A percentile compares a stretch with the other conserved stretches of the same genome.
phyloP scores from a whole-genome alignment of 2,888 invertebrate species.

The Marasmarcha lunaedactyla region DNA sequence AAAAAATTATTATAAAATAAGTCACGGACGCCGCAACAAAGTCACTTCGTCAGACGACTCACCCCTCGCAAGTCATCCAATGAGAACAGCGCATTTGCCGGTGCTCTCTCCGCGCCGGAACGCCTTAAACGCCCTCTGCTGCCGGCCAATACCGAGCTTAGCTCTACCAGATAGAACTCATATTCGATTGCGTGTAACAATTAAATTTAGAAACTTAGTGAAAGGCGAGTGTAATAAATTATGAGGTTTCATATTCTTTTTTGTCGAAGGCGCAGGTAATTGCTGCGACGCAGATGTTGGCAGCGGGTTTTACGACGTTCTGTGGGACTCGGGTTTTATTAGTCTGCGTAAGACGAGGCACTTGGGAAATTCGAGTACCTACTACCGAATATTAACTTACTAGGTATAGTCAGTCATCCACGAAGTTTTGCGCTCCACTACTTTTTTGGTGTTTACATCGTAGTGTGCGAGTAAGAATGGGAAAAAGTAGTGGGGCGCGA shows the following conservation, averaged over 20 bases:
- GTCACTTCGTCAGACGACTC: slow-evolving; percentile 40
- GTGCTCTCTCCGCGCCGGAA: slow-evolving; percentile 32
- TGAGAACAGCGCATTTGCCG: slow-evolving; percentile 55
- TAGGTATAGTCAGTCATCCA: no score
- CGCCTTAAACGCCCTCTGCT: slow-evolving; percentile 33
- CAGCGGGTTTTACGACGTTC: no score
- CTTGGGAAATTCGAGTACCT: no score
- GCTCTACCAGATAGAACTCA: fast-evolving
- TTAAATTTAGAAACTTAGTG: slow-evolving; percentile 31
- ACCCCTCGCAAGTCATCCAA: slow-evolving; percentile 59
- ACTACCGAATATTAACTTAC: no score
- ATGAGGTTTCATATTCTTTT: slow-evolving; percentile 26
- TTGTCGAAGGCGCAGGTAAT: slow-evolving; percentile 4
- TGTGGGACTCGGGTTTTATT: no score
- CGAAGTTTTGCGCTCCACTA: no score
- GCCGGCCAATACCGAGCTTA: slow-evolving; percentile 23
- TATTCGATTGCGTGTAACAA: slow-evolving; percentile 15
- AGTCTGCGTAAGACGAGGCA: no score
- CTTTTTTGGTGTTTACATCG: no score
- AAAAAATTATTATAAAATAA: no score
- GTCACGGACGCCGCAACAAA: slow-evolving; percentile 45
- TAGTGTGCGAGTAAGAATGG: no score
- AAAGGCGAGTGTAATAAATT: slow-evolving; percentile 37
- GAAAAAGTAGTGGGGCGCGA: no score
- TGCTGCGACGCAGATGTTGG: slow-evolving; percentile 6